These are phyloP conservation scores for Corynorhinus townsendii DNA, from an alignment of 2,113 vertebrate genomes.

Conservation along the genomic window DNA sequence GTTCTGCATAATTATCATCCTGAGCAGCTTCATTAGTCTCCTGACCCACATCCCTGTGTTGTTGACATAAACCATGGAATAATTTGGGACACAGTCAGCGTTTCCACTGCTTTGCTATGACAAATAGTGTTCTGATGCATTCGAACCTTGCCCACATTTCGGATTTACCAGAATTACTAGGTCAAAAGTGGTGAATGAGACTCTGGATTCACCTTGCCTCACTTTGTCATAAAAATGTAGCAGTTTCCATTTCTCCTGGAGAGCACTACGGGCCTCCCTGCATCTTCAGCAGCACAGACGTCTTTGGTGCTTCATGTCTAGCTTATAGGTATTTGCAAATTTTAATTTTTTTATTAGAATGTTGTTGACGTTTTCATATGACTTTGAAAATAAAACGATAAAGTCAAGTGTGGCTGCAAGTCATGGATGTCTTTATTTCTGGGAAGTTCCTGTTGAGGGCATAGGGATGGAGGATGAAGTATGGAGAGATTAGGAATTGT, in stretches of 20 bases:
- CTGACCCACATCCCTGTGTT: not conserved
- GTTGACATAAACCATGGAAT: not conserved
- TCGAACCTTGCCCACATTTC: not conserved
- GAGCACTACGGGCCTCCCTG: not conserved
- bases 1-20: not conserved
- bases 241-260: too few species aligned
- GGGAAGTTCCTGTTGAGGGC: not conserved
- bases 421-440: not conserved
- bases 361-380: not conserved
- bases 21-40: not conserved
- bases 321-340: not conserved
- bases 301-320: not conserved
- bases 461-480: not conserved
- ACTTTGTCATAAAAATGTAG: fast-evolving
- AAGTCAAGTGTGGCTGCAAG: not conserved
- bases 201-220: not conserved
- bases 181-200: not conserved
- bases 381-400: not conserved
- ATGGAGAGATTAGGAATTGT: not conserved
- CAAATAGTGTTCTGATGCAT: not conserved
- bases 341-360: not conserved
- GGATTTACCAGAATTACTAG: not conserved
- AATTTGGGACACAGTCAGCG: not conserved
- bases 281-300: not conserved
- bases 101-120: not conserved